Evolutionary conservation across 2,888 invertebrate genomes (phyloP).

Genomic region (Seira ritae): DNA sequence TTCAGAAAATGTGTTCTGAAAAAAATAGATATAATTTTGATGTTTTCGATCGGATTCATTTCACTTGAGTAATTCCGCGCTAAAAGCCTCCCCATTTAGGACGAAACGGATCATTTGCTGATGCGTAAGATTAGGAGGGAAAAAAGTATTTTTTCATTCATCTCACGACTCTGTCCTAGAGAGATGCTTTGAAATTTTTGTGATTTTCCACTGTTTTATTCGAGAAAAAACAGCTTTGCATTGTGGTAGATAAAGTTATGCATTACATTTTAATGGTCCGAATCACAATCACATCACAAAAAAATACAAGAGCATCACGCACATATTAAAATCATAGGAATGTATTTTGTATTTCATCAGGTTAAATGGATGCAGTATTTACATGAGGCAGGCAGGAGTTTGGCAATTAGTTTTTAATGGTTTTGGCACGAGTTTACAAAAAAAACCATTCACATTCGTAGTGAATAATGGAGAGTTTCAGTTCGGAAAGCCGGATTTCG

Average conservation of each 20-base stretch:
- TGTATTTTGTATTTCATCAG: no score
- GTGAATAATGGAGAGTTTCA: no score
- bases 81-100: neutral
- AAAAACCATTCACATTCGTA: no score
- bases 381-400: slow-evolving; percentile 17
- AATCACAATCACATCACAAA: slow-evolving; percentile 38
- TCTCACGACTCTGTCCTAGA: slow-evolving; percentile 23
- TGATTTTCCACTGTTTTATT: slow-evolving; percentile 58
- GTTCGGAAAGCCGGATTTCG: no score
- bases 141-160: slow-evolving; percentile 22
- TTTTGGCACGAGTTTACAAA: slow-evolving; percentile 54
- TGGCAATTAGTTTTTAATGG: slow-evolving; percentile 56
- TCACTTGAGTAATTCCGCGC: neutral
- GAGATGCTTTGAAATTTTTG: slow-evolving; percentile 24
- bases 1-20: no score
- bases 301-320: no score
- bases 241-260: no score
- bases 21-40: no score
- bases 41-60: no score
- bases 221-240: slow-evolving; percentile 48
- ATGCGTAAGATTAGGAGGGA: neutral
- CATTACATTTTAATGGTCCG: slow-evolving; percentile 18
- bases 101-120: slow-evolving; percentile 13
- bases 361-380: neutral
- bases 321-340: no score